Percentiles rank a stretch among this genome's conserved stretches.
Conservation (phyloP, 2,113 vertebrate genomes). For the Caloenas nicobarica region DNA sequence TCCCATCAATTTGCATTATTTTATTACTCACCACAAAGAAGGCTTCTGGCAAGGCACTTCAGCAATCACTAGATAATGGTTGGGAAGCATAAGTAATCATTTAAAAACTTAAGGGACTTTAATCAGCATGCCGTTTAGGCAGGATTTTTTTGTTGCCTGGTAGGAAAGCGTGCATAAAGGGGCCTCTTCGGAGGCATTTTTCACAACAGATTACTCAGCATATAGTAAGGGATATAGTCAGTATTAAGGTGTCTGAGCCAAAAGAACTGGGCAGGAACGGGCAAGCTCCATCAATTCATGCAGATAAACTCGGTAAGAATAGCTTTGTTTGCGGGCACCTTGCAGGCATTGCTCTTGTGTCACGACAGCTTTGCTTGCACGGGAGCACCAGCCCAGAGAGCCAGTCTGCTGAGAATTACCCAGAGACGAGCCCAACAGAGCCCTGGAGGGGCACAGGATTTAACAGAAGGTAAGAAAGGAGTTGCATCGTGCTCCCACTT, state of each 20-base stretch:
- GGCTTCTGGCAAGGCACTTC: constrained; percentile 27
- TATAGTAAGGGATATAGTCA: constrained; percentile 53
- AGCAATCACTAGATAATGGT: constrained; percentile 50
- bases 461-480: background rate
- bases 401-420: background rate
- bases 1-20: constrained; percentile 32
- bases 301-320: constrained; percentile 26
- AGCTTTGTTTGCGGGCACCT: constrained; percentile 47
- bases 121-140: constrained; percentile 17
- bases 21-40: constrained; percentile 43
- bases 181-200: constrained; percentile 42
- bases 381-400: background rate
- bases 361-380: constrained; percentile 39
- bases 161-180: constrained; percentile 36
- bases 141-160: constrained; percentile 45
- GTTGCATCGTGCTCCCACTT: background rate
- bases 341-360: constrained; percentile 46
- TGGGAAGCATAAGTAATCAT: constrained; percentile 41
- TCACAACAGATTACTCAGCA: constrained; percentile 62
- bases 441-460: background rate
- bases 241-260: constrained; percentile 63
- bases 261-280: constrained; percentile 46
- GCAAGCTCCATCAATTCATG: constrained; percentile 44
- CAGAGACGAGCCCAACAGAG: background rate
- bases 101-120: constrained; percentile 48